Percentiles rank a stretch among this genome's conserved stretches.
Evolutionary conservation across 2,888 invertebrate species (phyloP).

Genomic region (Crepidodera aurea): DNA sequence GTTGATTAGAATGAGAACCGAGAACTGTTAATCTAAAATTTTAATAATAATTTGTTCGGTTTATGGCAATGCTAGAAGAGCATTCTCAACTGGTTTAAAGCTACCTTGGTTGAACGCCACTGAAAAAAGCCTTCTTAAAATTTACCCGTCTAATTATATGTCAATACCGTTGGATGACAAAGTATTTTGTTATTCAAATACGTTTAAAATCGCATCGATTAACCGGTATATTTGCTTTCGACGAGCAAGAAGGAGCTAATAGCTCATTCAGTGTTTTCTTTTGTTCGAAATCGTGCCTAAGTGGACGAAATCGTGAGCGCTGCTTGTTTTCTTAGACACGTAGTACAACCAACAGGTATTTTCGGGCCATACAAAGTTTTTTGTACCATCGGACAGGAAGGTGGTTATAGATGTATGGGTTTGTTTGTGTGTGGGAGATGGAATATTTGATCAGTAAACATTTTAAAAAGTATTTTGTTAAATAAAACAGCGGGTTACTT

Average conservation of each 20-base stretch:
- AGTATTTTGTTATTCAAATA: slow-evolving; percentile 51
- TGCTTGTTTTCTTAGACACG: slow-evolving; percentile 35
- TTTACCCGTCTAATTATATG: slow-evolving; percentile 49
- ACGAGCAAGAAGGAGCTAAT: slow-evolving; percentile 45
- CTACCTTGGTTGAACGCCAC: slow-evolving; percentile 9
- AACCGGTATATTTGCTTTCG: slow-evolving; percentile 49
- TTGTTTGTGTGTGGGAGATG: neutral
- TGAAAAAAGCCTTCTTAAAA: slow-evolving; percentile 33
- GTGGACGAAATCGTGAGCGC: slow-evolving; percentile 45
- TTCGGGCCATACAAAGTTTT: neutral
- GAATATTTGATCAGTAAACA: neutral
- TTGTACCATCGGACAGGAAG: too few relatives aligned
- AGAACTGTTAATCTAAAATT: too few relatives aligned
- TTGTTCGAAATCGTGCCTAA: slow-evolving; percentile 52
- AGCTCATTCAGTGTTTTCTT: slow-evolving; percentile 40
- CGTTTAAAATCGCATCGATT: slow-evolving; percentile 55
- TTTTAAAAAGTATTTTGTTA: too few relatives aligned
- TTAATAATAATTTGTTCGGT: too few relatives aligned
- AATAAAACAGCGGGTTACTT: too few relatives aligned
- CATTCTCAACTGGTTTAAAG: too few relatives aligned
- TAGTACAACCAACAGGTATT: slow-evolving; percentile 18
- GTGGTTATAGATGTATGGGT: slow-evolving; percentile 10
- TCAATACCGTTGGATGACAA: slow-evolving; percentile 46
- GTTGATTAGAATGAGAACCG: too few relatives aligned
- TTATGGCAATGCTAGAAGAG: too few relatives aligned